Percentiles rank a stretch among this genome's conserved stretches.
Evolutionary conservation across 2,797 vertebrate genomes (phyloP).

Genomic region (Dromococcyx pavoninus): DNA sequence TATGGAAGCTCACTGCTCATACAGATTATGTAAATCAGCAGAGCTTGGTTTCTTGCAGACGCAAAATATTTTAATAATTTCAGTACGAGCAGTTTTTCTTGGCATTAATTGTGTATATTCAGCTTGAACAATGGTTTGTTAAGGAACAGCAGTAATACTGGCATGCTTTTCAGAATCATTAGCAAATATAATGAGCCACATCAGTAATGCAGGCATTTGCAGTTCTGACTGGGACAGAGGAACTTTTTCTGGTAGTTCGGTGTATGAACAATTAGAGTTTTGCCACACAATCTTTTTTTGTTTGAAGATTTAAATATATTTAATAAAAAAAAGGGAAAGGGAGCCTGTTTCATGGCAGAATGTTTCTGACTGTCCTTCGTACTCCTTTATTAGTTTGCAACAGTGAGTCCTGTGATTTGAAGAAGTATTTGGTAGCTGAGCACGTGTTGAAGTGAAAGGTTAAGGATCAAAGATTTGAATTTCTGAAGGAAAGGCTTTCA

Average conservation of each 20-base stretch:
- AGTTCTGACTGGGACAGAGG: background rate
- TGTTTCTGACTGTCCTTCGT: background rate
- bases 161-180: background rate
- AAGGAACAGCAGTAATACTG: background rate
- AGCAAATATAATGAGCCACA: background rate
- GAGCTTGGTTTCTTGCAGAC: background rate
- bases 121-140: fast-evolving
- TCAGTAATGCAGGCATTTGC: background rate
- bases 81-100: background rate
- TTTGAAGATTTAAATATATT: background rate
- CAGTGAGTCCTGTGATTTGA: background rate
- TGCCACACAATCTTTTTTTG: background rate
- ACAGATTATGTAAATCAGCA: background rate
- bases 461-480: background rate
- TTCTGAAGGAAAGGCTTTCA: background rate
- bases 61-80: background rate
- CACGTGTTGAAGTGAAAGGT: background rate
- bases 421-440: background rate
- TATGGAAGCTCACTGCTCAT: background rate
- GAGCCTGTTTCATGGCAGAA: background rate
- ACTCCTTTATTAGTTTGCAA: background rate
- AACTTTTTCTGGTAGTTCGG: background rate
- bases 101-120: background rate
- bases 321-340: fast-evolving
- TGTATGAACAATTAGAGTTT: background rate